Evolutionary conservation across 2,113 vertebrate species (phyloP).

Genomic region (Leiothrix lutea): DNA sequence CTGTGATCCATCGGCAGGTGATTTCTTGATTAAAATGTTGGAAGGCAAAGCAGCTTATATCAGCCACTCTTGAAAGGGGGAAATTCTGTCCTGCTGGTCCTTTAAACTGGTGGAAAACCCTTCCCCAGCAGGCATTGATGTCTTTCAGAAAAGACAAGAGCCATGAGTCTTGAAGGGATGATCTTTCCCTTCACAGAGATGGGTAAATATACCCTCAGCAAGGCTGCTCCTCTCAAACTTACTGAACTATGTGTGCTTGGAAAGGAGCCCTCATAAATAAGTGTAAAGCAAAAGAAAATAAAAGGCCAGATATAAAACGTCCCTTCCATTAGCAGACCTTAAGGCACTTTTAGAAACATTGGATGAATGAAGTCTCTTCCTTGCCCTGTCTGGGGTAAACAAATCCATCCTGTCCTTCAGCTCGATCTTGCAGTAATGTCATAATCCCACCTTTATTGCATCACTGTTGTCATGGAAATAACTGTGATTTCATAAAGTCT

Average conservation of each 20-base stretch:
- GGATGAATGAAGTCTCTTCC: conserved; percentile 31
- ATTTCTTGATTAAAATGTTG: conserved; percentile 47
- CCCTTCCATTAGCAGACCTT: conserved; percentile 34
- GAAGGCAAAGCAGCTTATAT: conserved; percentile 21
- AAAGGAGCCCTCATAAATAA: neutral
- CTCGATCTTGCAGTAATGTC: conserved; percentile 60
- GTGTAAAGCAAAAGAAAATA: neutral
- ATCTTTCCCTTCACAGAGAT: neutral
- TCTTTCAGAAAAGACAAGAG: neutral
- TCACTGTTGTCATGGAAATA: conserved; percentile 70
- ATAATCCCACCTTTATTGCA: conserved; percentile 67
- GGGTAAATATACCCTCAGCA: neutral
- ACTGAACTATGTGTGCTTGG: accelerated
- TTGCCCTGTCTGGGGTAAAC: conserved; percentile 52
- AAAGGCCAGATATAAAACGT: neutral
- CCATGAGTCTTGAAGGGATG: neutral
- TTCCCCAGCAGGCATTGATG: neutral
- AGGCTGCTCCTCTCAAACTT: neutral
- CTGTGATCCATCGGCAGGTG: neutral
- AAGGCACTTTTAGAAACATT: neutral
- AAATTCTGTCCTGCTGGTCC: neutral
- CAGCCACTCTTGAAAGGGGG: conserved; percentile 8
- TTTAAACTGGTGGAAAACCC: neutral
- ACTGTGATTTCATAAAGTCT: conserved; percentile 69
- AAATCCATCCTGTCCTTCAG: conserved; percentile 64